Percentiles rank a stretch among this genome's conserved stretches.
Conservation (phyloP, 2,888 invertebrate species). For the Hyles lineata region DNA sequence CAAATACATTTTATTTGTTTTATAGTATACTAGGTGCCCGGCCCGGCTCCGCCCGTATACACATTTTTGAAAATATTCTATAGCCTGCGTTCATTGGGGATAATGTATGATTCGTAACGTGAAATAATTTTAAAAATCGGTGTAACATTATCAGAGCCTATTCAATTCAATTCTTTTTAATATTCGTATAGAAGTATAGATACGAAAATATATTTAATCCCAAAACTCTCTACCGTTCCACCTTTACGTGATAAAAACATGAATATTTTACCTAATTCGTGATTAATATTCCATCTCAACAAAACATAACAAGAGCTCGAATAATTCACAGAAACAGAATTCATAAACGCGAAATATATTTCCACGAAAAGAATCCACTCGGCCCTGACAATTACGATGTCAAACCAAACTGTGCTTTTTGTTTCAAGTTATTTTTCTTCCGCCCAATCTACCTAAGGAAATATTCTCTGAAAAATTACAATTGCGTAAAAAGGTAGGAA, state of each 20-base stretch:
- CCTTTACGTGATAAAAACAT: no score
- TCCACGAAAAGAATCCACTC: neutral
- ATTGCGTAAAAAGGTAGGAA: slow-evolving; percentile 5
- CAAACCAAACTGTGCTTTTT: slow-evolving; percentile 17
- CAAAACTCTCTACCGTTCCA: no score
- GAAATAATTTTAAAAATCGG: no score
- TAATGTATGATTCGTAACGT: no score
- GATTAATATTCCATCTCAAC: neutral
- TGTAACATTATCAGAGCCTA: no score
- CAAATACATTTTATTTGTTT: neutral
- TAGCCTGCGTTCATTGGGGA: no score
- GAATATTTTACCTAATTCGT: neutral
- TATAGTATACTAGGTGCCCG: no score
- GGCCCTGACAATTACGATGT: slow-evolving; percentile 8
- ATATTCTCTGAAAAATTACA: slow-evolving; percentile 16
- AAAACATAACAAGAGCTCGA: neutral
- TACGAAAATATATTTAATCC: no score
- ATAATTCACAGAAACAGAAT: neutral
- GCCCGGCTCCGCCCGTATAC: no score
- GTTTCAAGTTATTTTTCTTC: slow-evolving; percentile 13
- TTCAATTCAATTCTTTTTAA: no score
- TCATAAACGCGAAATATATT: neutral
- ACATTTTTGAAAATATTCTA: no score
- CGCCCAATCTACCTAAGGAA: slow-evolving; percentile 16
- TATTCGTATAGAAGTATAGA: no score